Base-by-base conservation (phyloP, 2,113 vertebrate genomes). In the Nestor notabilis region DNA sequence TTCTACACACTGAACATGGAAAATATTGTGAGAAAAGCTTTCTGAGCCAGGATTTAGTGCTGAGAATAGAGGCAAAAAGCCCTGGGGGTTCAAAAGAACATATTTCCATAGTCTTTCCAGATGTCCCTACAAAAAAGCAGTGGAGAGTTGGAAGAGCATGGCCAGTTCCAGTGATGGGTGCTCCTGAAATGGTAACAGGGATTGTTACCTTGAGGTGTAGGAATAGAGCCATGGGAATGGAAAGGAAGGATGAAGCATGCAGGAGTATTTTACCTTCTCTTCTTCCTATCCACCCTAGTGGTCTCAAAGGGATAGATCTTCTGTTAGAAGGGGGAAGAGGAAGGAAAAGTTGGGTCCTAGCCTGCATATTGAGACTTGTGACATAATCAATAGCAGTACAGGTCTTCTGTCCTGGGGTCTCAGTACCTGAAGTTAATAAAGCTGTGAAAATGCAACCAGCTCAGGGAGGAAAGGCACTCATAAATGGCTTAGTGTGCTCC, bases 21-120 rank as follows among this genome's bases (percentile, higher is more conserved):
- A 96, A 94, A 77, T 53, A 37, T 0, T 92, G 92, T 87, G 85
- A 92, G 88, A 92, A 84, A 89, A 87, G 29, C 55, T 89, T 78
- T 60, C 74, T 1, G 3, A 92, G 83, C 33, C 80, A 79, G 83
- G 56, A 55, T 41, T 89, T 55, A 88, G 72, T 23, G 53, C 93
- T 89, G 83, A 78, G 90, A 96, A 96, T 55, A 94, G 85, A 96
- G 83, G 68, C 95, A 89, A 82, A 94, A 97, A 89, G 55, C 92
- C 92, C 95, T 87, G 83, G 79, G 68, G 65, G 68, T 35, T 90
- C 52, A 52, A 84, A 56, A 81, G 64, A 65, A 53, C 41, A 5
- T 49, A 71, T 61, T 95, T 77, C 72, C 55, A 37, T 39, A 47
- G 83, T 39, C 76, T 71, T 93, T 93, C 95, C 85, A 86, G 83